Conservation (phyloP, 2,888 invertebrate genomes). For the Acrocyrtus sp. region DNA sequence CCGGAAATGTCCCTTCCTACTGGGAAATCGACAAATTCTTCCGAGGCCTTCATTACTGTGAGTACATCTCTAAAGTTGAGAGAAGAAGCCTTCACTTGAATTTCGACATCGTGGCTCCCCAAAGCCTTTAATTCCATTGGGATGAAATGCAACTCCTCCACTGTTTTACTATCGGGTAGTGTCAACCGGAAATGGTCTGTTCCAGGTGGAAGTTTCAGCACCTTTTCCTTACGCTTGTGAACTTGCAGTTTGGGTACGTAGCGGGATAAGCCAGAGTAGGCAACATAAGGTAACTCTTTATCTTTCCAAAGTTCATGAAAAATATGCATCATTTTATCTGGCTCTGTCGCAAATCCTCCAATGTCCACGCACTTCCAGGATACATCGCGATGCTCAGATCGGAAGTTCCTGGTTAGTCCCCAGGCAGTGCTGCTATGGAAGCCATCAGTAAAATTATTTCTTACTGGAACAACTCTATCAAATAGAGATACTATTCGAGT, state of each 20-base stretch:
- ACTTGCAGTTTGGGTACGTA: constrained; percentile 1
- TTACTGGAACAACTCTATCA: constrained; percentile 3
- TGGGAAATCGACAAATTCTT: constrained; percentile 18
- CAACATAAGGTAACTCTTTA: background rate
- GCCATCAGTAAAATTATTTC: constrained; percentile 4
- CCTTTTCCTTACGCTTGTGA: background rate
- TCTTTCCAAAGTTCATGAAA: constrained; percentile 7
- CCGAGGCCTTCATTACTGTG: constrained; percentile 32
- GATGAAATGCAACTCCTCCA: constrained; percentile 11
- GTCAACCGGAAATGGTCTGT: constrained; percentile 9
- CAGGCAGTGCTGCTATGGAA: constrained; percentile 1
- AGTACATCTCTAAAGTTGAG: constrained; percentile 45
- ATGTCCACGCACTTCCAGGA: constrained; percentile 6
- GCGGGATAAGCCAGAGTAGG: background rate
- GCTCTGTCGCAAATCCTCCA: background rate
- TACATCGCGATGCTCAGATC: constrained; percentile 11
- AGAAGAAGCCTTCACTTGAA: constrained; percentile 38
- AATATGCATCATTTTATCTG: background rate
- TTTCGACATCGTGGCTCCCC: constrained; percentile 25
- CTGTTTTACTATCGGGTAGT: constrained; percentile 1
- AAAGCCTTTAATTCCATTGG: background rate
- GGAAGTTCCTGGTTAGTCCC: constrained; percentile 18
- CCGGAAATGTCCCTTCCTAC: no score
- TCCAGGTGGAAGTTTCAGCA: constrained; percentile 9
- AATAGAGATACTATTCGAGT: background rate